Base-by-base conservation (phyloP, 2,113 vertebrate species). In the Protobothrops mucrosquamatus region DNA sequence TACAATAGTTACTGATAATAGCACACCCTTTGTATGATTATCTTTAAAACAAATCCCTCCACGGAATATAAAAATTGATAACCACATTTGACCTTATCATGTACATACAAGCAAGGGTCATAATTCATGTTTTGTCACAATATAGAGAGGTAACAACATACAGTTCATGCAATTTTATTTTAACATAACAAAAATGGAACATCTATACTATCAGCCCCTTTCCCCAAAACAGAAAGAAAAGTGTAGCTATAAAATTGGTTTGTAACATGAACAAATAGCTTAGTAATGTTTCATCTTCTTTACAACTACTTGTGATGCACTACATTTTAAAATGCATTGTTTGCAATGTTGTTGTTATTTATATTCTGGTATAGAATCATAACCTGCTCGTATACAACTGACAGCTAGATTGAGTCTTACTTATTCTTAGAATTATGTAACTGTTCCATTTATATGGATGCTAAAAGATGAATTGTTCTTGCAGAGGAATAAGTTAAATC, bases 101-200 rank as follows among this genome's bases (percentile, higher is more conserved):
- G 51, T 94, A 91, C 64, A 85, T 48, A 85, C 56, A 69, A 88
- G 59, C 1, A 64, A 23, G 5, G 23, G 46, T 54, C 34, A 86
- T 87, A 56, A 64, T 81, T 87, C 74, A 69, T 29, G 54, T n/a
- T 88, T 81, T 59, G 15, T 90, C 48, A 51, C 55, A 97, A 96
- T 95, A 97, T 92, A 86, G 93, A 97, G 92, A 95, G 94, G 93
- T 91, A 95, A 93, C 10, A 92, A 93, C 92, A 93, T 1, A 4
- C 39, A 34, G 61, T 95, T 96, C 91, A 95, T 92, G 69, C 96
- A 88, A 94, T 88, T 97, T 97, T 98, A 97, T 97, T 97, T 92
- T 96, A 96, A 95, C 94, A 85, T 39, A 97, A 96, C 92, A 97
- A 93, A 93, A 96, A 89, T 91, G 93, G 91, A 97, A 96, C 92